Conservation (phyloP, 2,113 vertebrate species). For the Notarius lentiginosus region DNA sequence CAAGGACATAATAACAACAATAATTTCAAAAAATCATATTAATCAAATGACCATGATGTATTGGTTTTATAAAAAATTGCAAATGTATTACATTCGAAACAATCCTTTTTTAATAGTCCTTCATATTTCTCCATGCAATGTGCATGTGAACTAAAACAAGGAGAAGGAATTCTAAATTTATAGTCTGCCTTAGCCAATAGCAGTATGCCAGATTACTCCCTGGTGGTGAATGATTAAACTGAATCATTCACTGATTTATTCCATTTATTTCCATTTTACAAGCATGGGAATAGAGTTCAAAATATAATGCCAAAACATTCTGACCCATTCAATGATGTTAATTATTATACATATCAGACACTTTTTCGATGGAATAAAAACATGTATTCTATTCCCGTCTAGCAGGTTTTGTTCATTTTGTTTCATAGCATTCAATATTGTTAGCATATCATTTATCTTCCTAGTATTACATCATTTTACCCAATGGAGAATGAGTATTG, state of each 20-base stretch:
- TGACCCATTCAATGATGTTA: no score
- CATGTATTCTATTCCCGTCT: no score
- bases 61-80: background rate
- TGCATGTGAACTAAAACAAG: background rate
- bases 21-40: no score
- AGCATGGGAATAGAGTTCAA: background rate
- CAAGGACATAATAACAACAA: background rate
- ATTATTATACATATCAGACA: no score
- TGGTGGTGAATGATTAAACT: background rate
- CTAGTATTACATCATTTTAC: no score
- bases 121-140: background rate
- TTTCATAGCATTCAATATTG: no score
- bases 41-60: conserved; percentile 60
- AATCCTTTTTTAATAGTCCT: background rate
- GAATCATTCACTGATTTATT: background rate
- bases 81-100: background rate
- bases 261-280: background rate
- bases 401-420: no score
- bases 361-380: no score
- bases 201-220: background rate
- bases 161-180: background rate
- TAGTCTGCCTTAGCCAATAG: background rate
- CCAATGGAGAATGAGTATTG: no score
- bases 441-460: no score
- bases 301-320: background rate